Evolutionary conservation across 1,140 invertebrate species (phyloP).

Genomic region (Cataglyphis hispanica): DNA sequence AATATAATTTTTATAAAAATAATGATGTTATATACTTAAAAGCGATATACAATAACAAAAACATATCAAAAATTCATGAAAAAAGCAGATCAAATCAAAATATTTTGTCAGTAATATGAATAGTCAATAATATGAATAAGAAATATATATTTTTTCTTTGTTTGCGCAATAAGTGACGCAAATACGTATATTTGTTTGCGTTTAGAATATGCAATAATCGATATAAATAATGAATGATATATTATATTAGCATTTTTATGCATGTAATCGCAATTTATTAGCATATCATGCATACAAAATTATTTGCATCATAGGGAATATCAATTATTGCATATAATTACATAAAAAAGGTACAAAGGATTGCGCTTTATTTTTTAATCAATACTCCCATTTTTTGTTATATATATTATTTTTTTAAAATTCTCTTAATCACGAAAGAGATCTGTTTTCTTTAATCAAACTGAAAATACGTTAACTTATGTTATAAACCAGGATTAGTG

Average conservation of each 20-base stretch:
- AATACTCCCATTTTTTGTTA: background rate
- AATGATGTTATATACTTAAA: background rate
- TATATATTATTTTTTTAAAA: background rate
- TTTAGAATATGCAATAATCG: background rate
- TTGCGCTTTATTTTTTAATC: background rate
- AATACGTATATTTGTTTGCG: background rate
- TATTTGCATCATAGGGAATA: background rate
- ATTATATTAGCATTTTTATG: background rate
- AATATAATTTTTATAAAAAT: background rate
- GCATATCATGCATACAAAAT: background rate
- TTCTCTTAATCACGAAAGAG: background rate
- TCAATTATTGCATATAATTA: background rate
- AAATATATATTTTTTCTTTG: background rate
- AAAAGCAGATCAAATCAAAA: background rate
- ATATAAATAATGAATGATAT: slow-evolving; percentile 8
- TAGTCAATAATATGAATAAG: background rate
- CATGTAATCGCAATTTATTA: background rate
- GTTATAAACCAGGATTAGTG: background rate
- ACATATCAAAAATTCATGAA: background rate
- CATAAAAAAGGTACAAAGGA: background rate
- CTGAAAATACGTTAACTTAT: background rate
- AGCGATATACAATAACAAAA: background rate
- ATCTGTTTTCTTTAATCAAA: background rate
- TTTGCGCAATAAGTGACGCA: background rate
- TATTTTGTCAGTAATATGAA: background rate